Evolutionary conservation across 2,113 vertebrate species (phyloP).

Genomic region (Oenanthe melanoleuca): DNA sequence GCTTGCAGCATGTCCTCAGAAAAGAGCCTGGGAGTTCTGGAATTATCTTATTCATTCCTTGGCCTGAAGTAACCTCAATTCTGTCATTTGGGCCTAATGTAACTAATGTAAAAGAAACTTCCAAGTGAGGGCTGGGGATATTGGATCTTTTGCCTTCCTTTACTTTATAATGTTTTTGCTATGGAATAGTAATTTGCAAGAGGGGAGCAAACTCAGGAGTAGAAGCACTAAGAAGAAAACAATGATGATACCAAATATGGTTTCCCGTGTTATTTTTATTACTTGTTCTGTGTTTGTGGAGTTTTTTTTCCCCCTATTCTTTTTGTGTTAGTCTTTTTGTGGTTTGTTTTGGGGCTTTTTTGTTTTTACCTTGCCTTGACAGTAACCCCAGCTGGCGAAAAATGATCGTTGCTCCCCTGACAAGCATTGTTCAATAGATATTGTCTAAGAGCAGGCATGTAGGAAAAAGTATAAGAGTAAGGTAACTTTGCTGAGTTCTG

Average conservation of each 20-base stretch:
- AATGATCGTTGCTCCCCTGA: neutral
- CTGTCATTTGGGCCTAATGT: neutral
- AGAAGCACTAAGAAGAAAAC: neutral
- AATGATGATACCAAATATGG: neutral
- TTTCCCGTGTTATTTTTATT: neutral
- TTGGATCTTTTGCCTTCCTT: neutral
- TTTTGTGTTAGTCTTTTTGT: neutral
- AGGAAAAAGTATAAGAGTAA: neutral
- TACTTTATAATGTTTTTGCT: neutral
- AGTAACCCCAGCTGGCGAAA: neutral
- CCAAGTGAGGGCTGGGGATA: neutral
- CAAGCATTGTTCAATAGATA: neutral
- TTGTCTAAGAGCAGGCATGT: neutral
- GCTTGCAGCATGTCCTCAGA: neutral
- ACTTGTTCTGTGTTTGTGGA: neutral
- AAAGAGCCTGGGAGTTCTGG: neutral
- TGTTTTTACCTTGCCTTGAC: neutral
- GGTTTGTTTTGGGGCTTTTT: neutral
- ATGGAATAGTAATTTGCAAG: neutral
- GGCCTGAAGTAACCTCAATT: neutral
- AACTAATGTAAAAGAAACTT: neutral
- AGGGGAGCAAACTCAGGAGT: neutral
- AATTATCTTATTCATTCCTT: neutral
- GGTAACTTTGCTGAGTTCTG: neutral
- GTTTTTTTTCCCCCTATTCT: accelerated